phyloP scores from a whole-genome alignment of 1,140 invertebrate genomes.

The Tyrophagus putrescentiae region DNA sequence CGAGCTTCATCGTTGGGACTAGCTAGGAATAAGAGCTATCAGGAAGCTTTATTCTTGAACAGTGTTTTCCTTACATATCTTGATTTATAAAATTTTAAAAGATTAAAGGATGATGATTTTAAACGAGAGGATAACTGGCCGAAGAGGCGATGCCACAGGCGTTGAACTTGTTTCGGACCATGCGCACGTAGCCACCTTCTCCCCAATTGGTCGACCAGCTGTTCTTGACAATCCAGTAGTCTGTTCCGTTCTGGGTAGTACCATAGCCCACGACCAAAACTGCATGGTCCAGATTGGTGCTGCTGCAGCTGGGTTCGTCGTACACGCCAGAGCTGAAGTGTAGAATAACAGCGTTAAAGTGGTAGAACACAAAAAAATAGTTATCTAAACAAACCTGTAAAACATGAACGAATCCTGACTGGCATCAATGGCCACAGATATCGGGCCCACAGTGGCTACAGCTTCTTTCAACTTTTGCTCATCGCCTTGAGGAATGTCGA shows the following conservation, averaged over 20 bases:
- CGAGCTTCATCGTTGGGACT: too few relatives aligned
- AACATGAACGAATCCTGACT: slow-evolving; percentile 34
- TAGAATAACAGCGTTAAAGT: too few relatives aligned
- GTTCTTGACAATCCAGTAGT: slow-evolving; percentile 41
- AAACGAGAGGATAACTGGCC: slow-evolving; percentile 41
- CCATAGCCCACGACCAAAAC: slow-evolving; percentile 37
- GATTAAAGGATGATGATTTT: too few relatives aligned
- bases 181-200: slow-evolving; percentile 68
- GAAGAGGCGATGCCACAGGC: slow-evolving; percentile 71
- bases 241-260: slow-evolving; percentile 26
- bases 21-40: too few relatives aligned
- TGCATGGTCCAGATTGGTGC: slow-evolving; percentile 34
- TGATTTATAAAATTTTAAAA: too few relatives aligned
- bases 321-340: slow-evolving; percentile 8
- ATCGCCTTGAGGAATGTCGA: slow-evolving; percentile 34
- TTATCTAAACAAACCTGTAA: too few relatives aligned
- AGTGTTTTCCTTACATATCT: too few relatives aligned
- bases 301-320: neutral
- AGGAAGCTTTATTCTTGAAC: too few relatives aligned
- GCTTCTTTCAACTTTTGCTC: slow-evolving; percentile 34
- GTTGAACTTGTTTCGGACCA: slow-evolving; percentile 69
- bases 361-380: too few relatives aligned
- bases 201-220: slow-evolving; percentile 60
- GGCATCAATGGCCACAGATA: slow-evolving; percentile 38
- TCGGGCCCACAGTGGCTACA: slow-evolving; percentile 33